A percentile compares a stretch with the other conserved stretches of the same genome.
phyloP scores from a whole-genome alignment of 2,113 vertebrate species.

The Balaenoptera acutorostrata region DNA sequence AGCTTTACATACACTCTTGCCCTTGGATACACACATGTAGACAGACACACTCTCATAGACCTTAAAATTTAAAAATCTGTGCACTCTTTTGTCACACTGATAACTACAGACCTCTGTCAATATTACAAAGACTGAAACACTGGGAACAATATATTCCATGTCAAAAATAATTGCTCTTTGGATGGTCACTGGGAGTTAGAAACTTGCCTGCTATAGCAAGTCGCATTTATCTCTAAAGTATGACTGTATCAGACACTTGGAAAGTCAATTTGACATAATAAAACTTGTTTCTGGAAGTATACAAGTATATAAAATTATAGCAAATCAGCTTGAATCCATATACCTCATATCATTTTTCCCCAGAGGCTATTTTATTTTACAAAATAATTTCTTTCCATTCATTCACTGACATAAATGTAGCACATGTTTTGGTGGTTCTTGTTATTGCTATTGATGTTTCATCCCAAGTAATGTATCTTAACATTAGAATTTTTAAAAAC shows the following conservation, averaged over 20 bases:
- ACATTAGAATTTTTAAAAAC: neutral
- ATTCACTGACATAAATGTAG: neutral
- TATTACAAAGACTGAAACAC: constrained; percentile 56
- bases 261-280: neutral
- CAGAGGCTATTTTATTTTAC: neutral
- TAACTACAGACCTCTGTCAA: constrained; percentile 51
- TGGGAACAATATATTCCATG: constrained; percentile 54
- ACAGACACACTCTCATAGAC: neutral
- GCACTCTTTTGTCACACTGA: constrained; percentile 26
- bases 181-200: constrained; percentile 44
- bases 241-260: neutral
- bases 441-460: neutral
- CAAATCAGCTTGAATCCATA: neutral
- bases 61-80: constrained; percentile 35
- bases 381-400: neutral
- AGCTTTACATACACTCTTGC: neutral
- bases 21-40: neutral
- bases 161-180: constrained; percentile 74
- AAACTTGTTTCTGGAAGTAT: neutral
- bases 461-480: neutral
- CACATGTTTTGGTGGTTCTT: neutral
- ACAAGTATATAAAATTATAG: neutral
- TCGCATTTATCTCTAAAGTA: neutral
- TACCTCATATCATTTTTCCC: neutral
- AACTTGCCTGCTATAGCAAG: constrained; percentile 35